A percentile compares a stretch with the other conserved stretches of the same genome.
phyloP scores from a whole-genome alignment of 2,888 invertebrate species.

The Dichetophora obliterata region DNA sequence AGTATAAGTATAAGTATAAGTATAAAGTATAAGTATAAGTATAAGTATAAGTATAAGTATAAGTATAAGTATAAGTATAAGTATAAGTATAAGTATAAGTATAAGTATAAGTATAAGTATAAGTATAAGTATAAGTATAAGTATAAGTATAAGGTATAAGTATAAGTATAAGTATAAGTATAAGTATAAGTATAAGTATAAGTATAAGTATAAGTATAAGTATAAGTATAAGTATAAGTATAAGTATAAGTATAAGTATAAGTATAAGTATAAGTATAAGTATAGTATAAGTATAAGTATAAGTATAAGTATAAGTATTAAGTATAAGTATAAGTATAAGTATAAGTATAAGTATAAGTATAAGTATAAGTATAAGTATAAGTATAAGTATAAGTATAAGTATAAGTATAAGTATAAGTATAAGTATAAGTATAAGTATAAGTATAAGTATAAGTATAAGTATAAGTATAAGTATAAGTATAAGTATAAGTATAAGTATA shows the following conservation, averaged over 20 bases:
- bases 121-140: slow-evolving; percentile 1
- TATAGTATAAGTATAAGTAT: slow-evolving; percentile 4
- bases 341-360: no score
- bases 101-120: slow-evolving; percentile 4
- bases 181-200: slow-evolving; percentile 4
- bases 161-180: slow-evolving; percentile 4
- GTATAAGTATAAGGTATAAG: slow-evolving; percentile 4
- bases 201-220: slow-evolving; percentile 4
- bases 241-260: not conserved
- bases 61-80: no score
- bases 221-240: slow-evolving; percentile 4
- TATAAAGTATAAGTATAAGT: not conserved
- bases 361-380: no score
- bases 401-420: no score
- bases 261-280: slow-evolving; percentile 4
- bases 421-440: no score
- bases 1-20: no score
- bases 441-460: no score
- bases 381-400: no score
- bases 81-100: not conserved
- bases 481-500: no score
- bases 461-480: no score
- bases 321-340: slow-evolving; percentile 4
- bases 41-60: not conserved
- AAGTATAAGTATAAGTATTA: slow-evolving; percentile 4